These are phyloP conservation scores for Euura lappo DNA, from an alignment of 1,140 invertebrate species.

Conservation along the genomic window DNA sequence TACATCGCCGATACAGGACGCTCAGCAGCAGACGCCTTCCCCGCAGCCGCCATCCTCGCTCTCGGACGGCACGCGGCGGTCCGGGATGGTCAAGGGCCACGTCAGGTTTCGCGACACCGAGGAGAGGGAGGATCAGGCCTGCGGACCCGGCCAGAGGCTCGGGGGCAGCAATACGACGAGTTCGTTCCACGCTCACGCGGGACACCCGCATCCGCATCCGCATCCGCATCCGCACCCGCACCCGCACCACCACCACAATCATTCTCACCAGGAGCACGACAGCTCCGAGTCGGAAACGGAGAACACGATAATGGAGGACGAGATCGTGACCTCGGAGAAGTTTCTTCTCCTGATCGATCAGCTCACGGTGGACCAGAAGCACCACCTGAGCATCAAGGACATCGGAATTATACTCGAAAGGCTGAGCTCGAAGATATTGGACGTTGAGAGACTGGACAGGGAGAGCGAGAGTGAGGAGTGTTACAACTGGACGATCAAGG, in stretches of 20 bases:
- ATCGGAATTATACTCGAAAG: constrained; percentile 93
- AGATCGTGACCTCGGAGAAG: constrained; percentile 86
- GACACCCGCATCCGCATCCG: constrained; percentile 33
- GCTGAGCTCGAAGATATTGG: constrained; percentile 89
- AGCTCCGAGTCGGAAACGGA: constrained; percentile 92
- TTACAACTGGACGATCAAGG: constrained; percentile 94
- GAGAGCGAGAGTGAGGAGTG: constrained; percentile 91
- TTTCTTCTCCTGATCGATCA: constrained; percentile 92
- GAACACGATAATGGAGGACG: constrained; percentile 90
- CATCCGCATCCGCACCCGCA: constrained; percentile 54
- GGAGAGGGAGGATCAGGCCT: constrained; percentile 63
- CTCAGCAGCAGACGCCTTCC: constrained; percentile 67
- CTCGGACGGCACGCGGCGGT: constrained; percentile 56
- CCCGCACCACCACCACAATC: constrained; percentile 47
- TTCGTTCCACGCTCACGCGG: constrained; percentile 59
- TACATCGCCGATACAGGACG: constrained; percentile 89
- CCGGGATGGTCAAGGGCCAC: constrained; percentile 57
- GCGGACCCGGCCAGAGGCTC: constrained; percentile 76
- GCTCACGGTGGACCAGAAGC: constrained; percentile 88
- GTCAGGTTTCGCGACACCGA: constrained; percentile 59
- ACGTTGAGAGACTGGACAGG: constrained; percentile 88
- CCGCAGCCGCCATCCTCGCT: constrained; percentile 60
- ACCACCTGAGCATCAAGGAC: constrained; percentile 91
- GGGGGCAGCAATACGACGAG: constrained; percentile 78
- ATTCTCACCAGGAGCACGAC: constrained; percentile 69